Evolutionary conservation across 2,888 invertebrate species (phyloP), one percentile per base, ranked within the genome.

Genomic region (Epinotia nisella): DNA sequence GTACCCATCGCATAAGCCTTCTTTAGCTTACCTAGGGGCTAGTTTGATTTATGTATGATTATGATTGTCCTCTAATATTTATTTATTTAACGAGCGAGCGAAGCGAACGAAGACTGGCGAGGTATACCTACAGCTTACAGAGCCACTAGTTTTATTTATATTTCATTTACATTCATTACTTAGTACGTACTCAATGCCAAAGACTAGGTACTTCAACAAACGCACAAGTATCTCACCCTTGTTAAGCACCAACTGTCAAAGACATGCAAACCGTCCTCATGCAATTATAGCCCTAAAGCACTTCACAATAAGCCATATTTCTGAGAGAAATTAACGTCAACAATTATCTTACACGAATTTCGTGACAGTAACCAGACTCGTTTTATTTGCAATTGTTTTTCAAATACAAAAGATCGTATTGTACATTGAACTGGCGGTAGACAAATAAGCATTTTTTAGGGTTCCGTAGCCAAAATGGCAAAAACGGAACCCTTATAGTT

Each of bases 221-320:
- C 55, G 13, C 24, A 13, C 56, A 11, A 65, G 65, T 39, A 15
- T 24, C 55, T 66, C 41, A 39, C 39, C 39, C 65, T 55, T 19
- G 45, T 49, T 19, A 41, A 56, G 65, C 21, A 55, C 55, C 66
- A 24, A 66, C 65, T 66, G 66, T 66, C 66, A 66, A 39, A 56
- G 21, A 55, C 66, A 66, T 29, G 15, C 24, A 24, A 15, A 21
- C 29, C 45, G 1, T 5, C 19, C 1, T 39, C 65, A 53, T 2
- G 21, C 21, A 66, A 55, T 56, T 66, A 41, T 41, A 66, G 41
- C 9, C 66, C 56, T 56, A 21, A 56, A 21, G 21, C 56, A n/a
- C 55, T 11, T 56, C 55, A 56, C n/a, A 41, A 66, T 56, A 62
- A 66, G 55, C 55, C 5, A 56, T 65, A 55, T 41, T 56, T 56